Evolutionary conservation across 1,140 invertebrate genomes (phyloP), one percentile per base, ranked within the genome.

Genomic region (Drosophila bocki): DNA sequence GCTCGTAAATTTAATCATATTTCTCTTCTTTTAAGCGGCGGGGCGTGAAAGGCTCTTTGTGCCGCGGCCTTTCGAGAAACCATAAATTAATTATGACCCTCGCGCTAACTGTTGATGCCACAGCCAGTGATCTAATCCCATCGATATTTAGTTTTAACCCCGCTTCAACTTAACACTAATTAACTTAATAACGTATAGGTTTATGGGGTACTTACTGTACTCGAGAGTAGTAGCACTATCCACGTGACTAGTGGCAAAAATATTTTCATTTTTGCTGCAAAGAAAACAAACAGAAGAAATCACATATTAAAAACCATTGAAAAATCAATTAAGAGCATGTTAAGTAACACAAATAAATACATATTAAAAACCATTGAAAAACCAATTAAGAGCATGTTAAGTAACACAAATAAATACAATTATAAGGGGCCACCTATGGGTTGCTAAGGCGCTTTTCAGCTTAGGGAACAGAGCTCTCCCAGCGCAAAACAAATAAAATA

Each of bases 181-280:
- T 61, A 68, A 15, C 17, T 44, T 64, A 17, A 42, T 22, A 42
- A 57, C 3, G 17, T 44, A 37, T 13, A 35, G 5, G 32, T 35
- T 71, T 51, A 45, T 35, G 37, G 3, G n/a, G 11, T 45, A 93
- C 94, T 94, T 92, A 95, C 94, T 78, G 94, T 93, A 94, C 91
- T 94, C 82, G 93, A 93, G 80, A 94, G 93, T 93, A 95, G 93
- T 93, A 95, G 93, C 93, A 95, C 93, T 93, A 95, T 95, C 95
- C 95, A 95, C 92, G 93, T 94, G 94, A 95, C 94, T 94, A 95
- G 94, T 93, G 95, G 95, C 94, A 95, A 95, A 95, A 95, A 94
- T 94, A 95, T 94, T 94, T 95, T 95, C 95, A 95, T 95, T 95
- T 95, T 95, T 94, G 94, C 95, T 95, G 93, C 42, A 95, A 95